Percentiles rank a stretch among this genome's conserved stretches.
These are phyloP conservation scores for Anneissia japonica DNA, from an alignment of 35 echinoderm and acorn worm species.

Conservation along the genomic window DNA sequence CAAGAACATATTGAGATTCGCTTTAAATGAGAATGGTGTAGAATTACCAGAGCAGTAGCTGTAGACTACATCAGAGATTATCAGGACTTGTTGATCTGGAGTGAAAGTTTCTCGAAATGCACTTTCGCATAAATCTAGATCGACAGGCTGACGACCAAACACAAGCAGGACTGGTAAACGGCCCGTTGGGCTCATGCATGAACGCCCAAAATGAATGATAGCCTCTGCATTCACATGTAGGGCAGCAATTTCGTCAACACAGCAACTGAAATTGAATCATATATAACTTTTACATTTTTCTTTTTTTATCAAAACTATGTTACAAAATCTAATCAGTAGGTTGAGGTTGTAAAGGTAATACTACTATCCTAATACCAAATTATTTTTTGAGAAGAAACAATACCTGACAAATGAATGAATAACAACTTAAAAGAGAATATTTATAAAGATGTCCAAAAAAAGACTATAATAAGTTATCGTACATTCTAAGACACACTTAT, in stretches of 20 bases:
- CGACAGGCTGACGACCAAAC: constrained; percentile 55
- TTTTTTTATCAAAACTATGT: not conserved
- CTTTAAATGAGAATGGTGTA: constrained; percentile 3
- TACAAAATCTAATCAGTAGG: not conserved
- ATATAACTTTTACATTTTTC: not conserved
- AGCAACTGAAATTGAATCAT: constrained; percentile 50
- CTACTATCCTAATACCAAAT: too few species aligned
- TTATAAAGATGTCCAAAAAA: too few species aligned
- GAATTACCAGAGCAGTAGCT: constrained; percentile 52
- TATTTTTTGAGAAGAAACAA: too few species aligned
- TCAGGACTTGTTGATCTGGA: constrained; percentile 28
- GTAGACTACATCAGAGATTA: constrained; percentile 91
- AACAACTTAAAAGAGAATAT: too few species aligned
- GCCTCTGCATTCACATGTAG: constrained; percentile 70
- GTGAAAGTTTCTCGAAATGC: constrained; percentile 28
- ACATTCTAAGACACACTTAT: too few species aligned
- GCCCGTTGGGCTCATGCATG: constrained; percentile 77
- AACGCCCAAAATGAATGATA: constrained; percentile 91
- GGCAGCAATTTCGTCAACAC: constrained; percentile 91
- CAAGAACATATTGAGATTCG: too few species aligned
- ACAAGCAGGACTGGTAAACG: constrained; percentile 77
- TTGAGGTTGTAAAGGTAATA: too few species aligned
- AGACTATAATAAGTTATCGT: too few species aligned
- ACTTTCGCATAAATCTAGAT: constrained; percentile 45
- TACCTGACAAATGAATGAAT: too few species aligned